Percentiles rank a stretch among this genome's conserved stretches.
Evolutionary conservation across 2,888 invertebrate species (phyloP).

Genomic region (Pristionchus maxplancki): DNA sequence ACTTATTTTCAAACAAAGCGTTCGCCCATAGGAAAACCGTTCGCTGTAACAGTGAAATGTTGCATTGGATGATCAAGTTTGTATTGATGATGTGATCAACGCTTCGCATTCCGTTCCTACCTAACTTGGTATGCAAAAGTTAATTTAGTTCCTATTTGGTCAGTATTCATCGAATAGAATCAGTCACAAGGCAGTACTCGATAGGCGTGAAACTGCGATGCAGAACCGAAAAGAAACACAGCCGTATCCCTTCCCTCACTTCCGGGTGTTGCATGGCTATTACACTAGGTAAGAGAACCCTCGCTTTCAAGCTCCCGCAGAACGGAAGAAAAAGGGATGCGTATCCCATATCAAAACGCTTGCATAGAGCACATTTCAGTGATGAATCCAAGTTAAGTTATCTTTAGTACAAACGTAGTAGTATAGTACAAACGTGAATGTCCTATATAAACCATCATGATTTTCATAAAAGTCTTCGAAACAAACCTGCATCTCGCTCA

Average conservation of each 20-base stretch:
- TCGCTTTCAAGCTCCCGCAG: background rate
- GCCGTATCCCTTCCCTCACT: background rate
- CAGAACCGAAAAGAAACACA: slow-evolving; percentile 27
- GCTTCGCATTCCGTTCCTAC: background rate
- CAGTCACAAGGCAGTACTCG: background rate
- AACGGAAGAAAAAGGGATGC: background rate
- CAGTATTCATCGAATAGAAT: background rate
- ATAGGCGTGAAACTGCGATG: background rate
- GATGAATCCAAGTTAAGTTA: no score
- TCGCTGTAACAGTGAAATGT: slow-evolving; percentile 28
- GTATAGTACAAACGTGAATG: no score
- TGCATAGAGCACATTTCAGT: no score
- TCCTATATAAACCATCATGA: no score
- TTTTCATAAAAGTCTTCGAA: no score
- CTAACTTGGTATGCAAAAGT: background rate
- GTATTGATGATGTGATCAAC: background rate
- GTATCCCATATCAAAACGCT: background rate
- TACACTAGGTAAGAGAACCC: background rate
- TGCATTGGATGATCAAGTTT: background rate
- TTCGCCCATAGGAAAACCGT: background rate
- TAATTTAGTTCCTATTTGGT: background rate
- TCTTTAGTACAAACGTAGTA: no score
- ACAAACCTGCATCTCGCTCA: slow-evolving; percentile 66
- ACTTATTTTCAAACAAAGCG: background rate
- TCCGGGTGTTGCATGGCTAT: slow-evolving; percentile 22